phyloP scores from a whole-genome alignment of 2,888 invertebrate species.

The Sclerodermus sp. region DNA sequence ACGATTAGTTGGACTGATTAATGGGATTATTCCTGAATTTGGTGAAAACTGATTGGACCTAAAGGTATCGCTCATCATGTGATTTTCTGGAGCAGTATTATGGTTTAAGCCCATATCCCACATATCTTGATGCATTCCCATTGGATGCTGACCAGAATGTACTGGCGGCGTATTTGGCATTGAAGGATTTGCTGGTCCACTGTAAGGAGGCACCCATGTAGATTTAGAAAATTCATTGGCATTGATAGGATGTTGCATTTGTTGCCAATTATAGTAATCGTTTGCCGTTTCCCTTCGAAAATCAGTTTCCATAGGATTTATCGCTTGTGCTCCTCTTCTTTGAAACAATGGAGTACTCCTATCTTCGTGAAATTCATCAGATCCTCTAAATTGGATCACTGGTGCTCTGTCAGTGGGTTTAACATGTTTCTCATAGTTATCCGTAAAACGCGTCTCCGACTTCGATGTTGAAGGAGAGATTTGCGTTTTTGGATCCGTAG shows the following conservation, averaged over 20 bases:
- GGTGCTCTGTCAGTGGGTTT: no score
- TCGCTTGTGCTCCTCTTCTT: slow-evolving; percentile 12
- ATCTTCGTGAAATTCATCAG: no score
- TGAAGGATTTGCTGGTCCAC: slow-evolving; percentile 11
- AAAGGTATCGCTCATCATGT: no score
- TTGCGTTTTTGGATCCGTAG: not conserved
- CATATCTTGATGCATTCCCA: slow-evolving; percentile 30
- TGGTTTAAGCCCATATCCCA: no score
- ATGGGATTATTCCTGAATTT: slow-evolving; percentile 1
- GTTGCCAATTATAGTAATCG: not conserved
- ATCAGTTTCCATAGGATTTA: not conserved
- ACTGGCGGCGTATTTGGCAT: slow-evolving; percentile 7
- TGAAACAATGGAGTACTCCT: slow-evolving; percentile 19
- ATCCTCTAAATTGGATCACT: no score
- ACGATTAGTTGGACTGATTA: slow-evolving; percentile 23
- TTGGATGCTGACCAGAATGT: slow-evolving; percentile 14
- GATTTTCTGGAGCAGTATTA: no score
- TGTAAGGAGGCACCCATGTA: slow-evolving; percentile 20
- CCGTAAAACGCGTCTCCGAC: slow-evolving; percentile 37
- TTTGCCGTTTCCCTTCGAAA: not conserved
- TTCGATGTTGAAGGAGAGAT: slow-evolving; percentile 14
- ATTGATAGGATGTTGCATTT: not conserved
- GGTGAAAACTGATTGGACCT: no score
- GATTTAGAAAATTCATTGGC: not conserved
- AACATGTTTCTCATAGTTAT: slow-evolving; percentile 47